Percentiles rank a stretch among this genome's conserved stretches.
These are phyloP conservation scores for Eudemis profundana DNA, from an alignment of 2,888 invertebrate species.

Conservation along the genomic window DNA sequence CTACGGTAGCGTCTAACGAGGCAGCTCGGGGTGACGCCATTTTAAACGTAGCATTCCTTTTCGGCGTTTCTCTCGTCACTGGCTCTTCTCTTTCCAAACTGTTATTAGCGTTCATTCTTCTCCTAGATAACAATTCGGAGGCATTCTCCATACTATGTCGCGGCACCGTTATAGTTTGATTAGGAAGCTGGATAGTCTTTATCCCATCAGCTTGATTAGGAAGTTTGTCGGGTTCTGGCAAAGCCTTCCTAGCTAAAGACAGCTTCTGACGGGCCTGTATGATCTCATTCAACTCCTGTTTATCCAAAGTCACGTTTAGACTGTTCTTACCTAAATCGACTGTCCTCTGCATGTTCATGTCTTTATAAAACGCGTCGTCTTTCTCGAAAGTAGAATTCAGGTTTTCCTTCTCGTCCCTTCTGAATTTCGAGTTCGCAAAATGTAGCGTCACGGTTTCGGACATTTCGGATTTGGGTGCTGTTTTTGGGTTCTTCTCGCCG, in stretches of 20 bases:
- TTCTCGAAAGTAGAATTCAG: constrained; percentile 67
- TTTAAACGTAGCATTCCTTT: constrained; percentile 76
- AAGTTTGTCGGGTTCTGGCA: constrained; percentile 70
- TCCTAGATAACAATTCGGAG: constrained; percentile 71
- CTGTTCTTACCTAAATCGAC: constrained; percentile 67
- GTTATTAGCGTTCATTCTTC: constrained; percentile 66
- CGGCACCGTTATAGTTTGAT: constrained; percentile 78
- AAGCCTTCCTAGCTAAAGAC: constrained; percentile 72
- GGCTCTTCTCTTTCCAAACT: constrained; percentile 67
- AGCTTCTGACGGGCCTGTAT: constrained; percentile 79
- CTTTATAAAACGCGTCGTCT: constrained; percentile 76
- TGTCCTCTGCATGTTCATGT: constrained; percentile 68
- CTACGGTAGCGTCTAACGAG: constrained; percentile 71
- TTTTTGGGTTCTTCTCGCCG: constrained; percentile 66
- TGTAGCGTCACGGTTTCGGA: constrained; percentile 75
- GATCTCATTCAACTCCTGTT: constrained; percentile 79
- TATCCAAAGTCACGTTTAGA: constrained; percentile 75
- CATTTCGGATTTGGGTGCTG: constrained; percentile 62
- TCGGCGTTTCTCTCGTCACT: constrained; percentile 65
- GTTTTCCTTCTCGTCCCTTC: constrained; percentile 74
- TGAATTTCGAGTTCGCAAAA: constrained; percentile 75
- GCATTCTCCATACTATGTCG: constrained; percentile 77
- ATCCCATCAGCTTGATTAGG: constrained; percentile 64
- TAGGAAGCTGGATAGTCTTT: constrained; percentile 76
- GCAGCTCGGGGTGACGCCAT: constrained; percentile 66